A percentile compares a stretch with the other conserved stretches of the same genome.
Evolutionary conservation across 1,140 invertebrate genomes (phyloP).

Genomic region (Nebria ingens): DNA sequence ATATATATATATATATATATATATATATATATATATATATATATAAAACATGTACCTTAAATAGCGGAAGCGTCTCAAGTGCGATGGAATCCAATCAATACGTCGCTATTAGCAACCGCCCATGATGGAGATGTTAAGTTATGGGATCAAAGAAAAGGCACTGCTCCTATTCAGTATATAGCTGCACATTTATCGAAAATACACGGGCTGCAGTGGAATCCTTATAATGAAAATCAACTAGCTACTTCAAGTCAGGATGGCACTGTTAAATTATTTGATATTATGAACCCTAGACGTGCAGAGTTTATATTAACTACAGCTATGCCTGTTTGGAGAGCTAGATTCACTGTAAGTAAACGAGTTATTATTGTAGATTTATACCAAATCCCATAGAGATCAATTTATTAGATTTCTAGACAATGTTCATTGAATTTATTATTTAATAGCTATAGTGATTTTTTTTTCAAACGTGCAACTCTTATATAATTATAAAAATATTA

Average conservation of each 20-base stretch:
- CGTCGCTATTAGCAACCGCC: constrained; percentile 79
- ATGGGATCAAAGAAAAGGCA: constrained; percentile 87
- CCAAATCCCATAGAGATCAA: constrained; percentile 10
- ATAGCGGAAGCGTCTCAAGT: constrained; percentile 86
- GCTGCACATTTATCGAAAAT: constrained; percentile 88
- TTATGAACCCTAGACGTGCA: constrained; percentile 66
- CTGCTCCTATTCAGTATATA: constrained; percentile 81
- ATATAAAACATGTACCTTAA: too few relatives aligned
- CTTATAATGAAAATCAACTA: constrained; percentile 70
- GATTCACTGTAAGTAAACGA: constrained; percentile 61
- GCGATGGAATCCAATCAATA: constrained; percentile 80
- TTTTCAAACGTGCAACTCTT: neutral
- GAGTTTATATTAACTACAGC: constrained; percentile 74
- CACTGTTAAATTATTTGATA: constrained; percentile 91
- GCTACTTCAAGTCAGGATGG: constrained; percentile 92
- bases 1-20: too few relatives aligned
- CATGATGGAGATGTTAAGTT: constrained; percentile 92
- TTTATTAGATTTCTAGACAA: too few relatives aligned
- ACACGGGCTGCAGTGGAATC: constrained; percentile 89
- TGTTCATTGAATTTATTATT: too few relatives aligned
- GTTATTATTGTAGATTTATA: constrained; percentile 3
- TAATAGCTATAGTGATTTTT: constrained; percentile 12
- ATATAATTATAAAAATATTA: too few relatives aligned
- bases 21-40: too few relatives aligned
- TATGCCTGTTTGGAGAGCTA: constrained; percentile 87